These are phyloP conservation scores for Simalia tracyae DNA, from an alignment of 2,797 vertebrate species.

Conservation along the genomic window DNA sequence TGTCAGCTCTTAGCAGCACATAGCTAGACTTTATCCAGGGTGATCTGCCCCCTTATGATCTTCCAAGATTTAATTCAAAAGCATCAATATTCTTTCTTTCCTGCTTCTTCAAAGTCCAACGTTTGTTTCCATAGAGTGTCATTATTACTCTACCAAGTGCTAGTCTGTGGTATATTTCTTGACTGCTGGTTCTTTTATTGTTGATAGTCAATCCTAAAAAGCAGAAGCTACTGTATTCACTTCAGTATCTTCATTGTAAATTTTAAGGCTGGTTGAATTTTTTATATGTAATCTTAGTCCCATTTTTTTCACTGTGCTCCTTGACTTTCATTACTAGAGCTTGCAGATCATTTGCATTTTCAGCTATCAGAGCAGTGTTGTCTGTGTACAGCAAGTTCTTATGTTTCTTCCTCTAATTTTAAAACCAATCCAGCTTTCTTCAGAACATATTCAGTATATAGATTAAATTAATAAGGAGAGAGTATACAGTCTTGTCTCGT, in stretches of 20 bases:
- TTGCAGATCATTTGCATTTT: neutral
- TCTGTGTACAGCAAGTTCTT: neutral
- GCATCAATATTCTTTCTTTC: neutral
- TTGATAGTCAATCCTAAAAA: neutral
- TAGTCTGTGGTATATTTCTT: neutral
- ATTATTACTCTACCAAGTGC: neutral
- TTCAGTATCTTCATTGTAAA: neutral
- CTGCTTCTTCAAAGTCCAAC: neutral
- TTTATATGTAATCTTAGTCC: neutral
- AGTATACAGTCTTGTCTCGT: neutral
- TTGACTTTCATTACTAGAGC: too few species aligned
- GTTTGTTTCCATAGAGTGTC: neutral
- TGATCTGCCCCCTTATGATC: neutral
- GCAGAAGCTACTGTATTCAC: neutral
- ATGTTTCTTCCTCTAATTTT: neutral
- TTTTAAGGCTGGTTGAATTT: neutral
- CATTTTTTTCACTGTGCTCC: too few species aligned
- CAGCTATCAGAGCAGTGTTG: neutral
- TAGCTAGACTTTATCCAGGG: neutral
- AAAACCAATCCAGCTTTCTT: neutral
- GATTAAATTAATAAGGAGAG: neutral
- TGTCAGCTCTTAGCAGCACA: neutral
- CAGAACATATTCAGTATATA: neutral
- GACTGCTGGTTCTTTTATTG: neutral
- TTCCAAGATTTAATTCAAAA: neutral